Evolutionary conservation across 2,888 invertebrate genomes (phyloP).

Genomic region (Plagodis pulveraria): DNA sequence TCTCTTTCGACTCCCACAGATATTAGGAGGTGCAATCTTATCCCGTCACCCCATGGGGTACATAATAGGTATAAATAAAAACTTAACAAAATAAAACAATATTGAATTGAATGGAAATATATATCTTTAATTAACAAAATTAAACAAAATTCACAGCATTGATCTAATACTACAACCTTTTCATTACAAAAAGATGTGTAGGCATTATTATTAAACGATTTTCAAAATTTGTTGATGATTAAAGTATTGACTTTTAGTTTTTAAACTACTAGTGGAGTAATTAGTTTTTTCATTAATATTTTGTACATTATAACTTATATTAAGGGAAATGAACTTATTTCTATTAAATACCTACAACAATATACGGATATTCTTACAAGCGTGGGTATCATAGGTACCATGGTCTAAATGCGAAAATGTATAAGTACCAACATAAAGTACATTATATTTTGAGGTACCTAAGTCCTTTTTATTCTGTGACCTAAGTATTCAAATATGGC

Average conservation of each 20-base stretch:
- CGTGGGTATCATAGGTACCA: too few species aligned
- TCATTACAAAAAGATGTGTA: constrained; percentile 21
- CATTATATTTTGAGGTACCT: too few species aligned
- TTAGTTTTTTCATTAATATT: constrained; percentile 5
- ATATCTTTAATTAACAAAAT: constrained; percentile 48
- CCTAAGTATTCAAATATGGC: constrained; percentile 2
- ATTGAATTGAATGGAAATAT: constrained; percentile 33
- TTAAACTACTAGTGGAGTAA: constrained; percentile 18
- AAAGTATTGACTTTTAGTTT: constrained; percentile 17
- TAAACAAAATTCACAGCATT: constrained; percentile 24
- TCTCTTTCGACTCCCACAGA: too few species aligned
- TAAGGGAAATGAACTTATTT: constrained; percentile 6
- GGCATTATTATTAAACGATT: neutral
- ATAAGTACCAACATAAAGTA: too few species aligned
- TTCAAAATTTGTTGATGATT: neutral
- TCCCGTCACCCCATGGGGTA: too few species aligned
- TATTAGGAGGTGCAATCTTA: too few species aligned
- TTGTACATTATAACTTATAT: constrained; percentile 4
- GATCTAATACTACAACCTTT: constrained; percentile 11
- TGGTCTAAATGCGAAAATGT: too few species aligned
- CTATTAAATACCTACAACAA: neutral
- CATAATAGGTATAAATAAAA: too few species aligned
- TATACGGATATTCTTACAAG: neutral
- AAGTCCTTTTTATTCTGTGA: too few species aligned
- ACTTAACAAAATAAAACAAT: neutral